phyloP scores from a whole-genome alignment of 1,140 invertebrate species.

The Camponotus pennsylvanicus region DNA sequence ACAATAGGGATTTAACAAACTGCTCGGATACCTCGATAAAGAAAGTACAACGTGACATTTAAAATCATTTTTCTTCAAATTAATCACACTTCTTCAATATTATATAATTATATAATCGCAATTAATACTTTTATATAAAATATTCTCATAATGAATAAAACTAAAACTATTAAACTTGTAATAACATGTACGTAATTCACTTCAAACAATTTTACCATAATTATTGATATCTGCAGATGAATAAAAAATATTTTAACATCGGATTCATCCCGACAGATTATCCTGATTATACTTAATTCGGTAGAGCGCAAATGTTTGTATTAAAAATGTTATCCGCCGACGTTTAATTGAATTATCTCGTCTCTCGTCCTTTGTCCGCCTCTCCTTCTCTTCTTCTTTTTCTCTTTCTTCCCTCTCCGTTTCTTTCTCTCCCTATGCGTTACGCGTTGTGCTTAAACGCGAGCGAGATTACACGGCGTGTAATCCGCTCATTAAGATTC shows the following conservation, averaged over 20 bases:
- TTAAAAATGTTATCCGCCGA: slow-evolving; percentile 3
- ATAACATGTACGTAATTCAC: neutral
- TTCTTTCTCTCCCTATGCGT: neutral
- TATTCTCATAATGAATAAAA: neutral
- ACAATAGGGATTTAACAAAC: neutral
- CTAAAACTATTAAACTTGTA: neutral
- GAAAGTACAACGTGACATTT: neutral
- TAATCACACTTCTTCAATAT: neutral
- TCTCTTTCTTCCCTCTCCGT: neutral
- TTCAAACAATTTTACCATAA: slow-evolving; percentile 8
- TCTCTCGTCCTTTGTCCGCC: neutral
- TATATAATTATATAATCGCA: neutral
- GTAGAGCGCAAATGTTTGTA: neutral
- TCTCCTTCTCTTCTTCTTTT: neutral
- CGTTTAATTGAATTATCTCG: slow-evolving; percentile 39
- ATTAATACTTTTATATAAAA: neutral
- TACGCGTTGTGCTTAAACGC: neutral
- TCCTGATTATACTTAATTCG: slow-evolving; percentile 24
- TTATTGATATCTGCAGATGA: neutral
- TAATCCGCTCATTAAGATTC: slow-evolving; percentile 49
- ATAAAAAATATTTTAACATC: neutral
- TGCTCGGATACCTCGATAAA: neutral
- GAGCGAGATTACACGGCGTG: slow-evolving; percentile 19
- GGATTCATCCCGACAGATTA: neutral
- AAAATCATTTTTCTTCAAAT: neutral